Evolutionary conservation across 53 echinoderm and acorn worm species (phyloP), one percentile per base, ranked within the genome.

Genomic region (Temnopleurus reevesii): DNA sequence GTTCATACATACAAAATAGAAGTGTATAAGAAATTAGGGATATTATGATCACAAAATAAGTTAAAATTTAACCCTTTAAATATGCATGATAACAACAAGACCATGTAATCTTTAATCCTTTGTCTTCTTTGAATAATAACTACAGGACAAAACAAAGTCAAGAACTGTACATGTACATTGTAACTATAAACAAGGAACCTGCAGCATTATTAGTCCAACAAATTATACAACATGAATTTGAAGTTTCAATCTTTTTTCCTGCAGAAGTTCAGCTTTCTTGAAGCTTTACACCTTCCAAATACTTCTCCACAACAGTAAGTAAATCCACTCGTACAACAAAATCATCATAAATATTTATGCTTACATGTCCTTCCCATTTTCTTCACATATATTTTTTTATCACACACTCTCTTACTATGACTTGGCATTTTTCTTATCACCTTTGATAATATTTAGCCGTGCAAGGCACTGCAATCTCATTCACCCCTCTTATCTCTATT

Each of bases 381-480:
- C n/a, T n/a, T n/a, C n/a, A n/a, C n/a, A n/a, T n/a, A n/a, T n/a
- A 21, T 71, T 71, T 18, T 8, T 1, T 13, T 12, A 12, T 38
- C 71, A 71, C 71, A 71, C 63, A 63, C 71, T n/a, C 41, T 56
- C 56, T 71, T 21, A n/a, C n/a, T n/a, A 36, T 41, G 71, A 71
- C 71, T 71, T 71, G 71, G 41, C 21, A 41, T 43, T 43, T 5
- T 28, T 12, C 12, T 21, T 41, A 21, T 21, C 19, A 41, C 71
- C 71, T 41, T 36, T 71, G 4, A 71, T 41, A 41, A 8, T 6
- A 8, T 71, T 41, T 71, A 6, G 43, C 8, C 41, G 36, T 41
- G 4, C 71, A 71, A 71, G 71, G 71, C 71, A 71, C 71, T 38
- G 41, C 71, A 35, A 15, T 4, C 35, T 8, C 17, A 15, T 43